These are phyloP conservation scores for Labeo calbasu DNA, from an alignment of 2,797 vertebrate species.

Conservation along the genomic window DNA sequence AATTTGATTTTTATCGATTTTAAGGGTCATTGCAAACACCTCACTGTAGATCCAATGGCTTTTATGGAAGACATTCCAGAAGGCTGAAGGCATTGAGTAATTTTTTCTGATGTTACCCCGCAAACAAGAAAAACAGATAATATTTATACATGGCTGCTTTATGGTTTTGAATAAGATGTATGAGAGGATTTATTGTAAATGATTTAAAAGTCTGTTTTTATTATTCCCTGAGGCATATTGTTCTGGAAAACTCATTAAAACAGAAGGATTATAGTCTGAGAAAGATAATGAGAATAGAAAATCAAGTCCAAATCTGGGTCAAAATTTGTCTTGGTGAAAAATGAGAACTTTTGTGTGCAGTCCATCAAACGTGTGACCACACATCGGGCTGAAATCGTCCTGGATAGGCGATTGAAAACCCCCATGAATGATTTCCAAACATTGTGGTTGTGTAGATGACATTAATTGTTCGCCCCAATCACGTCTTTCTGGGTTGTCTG, in stretches of 20 bases:
- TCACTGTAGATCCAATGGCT: conserved; percentile 7
- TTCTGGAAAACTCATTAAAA: conserved; percentile 50
- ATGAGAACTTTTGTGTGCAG: neutral
- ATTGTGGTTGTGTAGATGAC: conserved; percentile 3
- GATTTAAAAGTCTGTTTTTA: conserved; percentile 51
- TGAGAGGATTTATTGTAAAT: conserved; percentile 42
- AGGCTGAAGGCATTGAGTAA: conserved; percentile 48
- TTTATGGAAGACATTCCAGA: conserved; percentile 43
- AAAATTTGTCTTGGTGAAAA: conserved; percentile 22
- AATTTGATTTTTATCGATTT: neutral
- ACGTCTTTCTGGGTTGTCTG: neutral
- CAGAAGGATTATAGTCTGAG: conserved; percentile 1
- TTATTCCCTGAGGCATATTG: conserved; percentile 23
- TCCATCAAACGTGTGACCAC: conserved; percentile 17
- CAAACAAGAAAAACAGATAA: conserved; percentile 45
- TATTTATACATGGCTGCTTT: conserved; percentile 39
- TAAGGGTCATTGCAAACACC: neutral
- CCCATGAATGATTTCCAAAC: conserved; percentile 1
- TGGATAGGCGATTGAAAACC: neutral
- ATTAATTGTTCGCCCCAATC: conserved; percentile 5
- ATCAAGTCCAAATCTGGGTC: conserved; percentile 29
- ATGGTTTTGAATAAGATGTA: conserved; percentile 43
- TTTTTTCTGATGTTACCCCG: conserved; percentile 40
- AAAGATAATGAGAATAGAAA: conserved; percentile 17
- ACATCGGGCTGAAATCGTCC: conserved; percentile 3